A percentile compares a stretch with the other conserved stretches of the same genome.
Evolutionary conservation across 2,113 vertebrate genomes (phyloP).

Genomic region (Trochalopteron elliotii): DNA sequence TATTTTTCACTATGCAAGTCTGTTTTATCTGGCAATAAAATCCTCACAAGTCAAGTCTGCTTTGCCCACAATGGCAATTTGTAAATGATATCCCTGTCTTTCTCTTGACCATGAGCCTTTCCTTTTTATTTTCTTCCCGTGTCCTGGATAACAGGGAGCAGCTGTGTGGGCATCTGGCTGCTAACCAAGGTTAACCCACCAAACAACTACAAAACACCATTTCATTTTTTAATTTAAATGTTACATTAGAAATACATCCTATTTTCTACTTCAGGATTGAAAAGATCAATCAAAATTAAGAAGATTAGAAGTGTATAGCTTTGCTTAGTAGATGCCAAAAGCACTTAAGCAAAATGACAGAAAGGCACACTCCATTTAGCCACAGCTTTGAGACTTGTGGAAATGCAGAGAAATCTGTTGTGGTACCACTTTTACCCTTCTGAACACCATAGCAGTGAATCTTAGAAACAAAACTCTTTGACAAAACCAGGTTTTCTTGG

Average conservation of each 20-base stretch:
- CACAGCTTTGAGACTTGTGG: background rate
- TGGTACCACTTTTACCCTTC: background rate
- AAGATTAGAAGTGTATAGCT: background rate
- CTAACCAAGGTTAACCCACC: background rate
- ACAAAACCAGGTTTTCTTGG: background rate
- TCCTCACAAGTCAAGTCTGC: background rate
- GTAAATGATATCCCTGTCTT: background rate
- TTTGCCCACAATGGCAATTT: background rate
- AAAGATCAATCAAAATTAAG: slow-evolving; percentile 34
- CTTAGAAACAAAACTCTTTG: background rate
- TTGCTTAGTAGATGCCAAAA: slow-evolving; percentile 23
- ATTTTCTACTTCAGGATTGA: slow-evolving; percentile 24
- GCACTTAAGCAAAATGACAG: background rate
- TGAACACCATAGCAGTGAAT: background rate
- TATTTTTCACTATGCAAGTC: background rate
- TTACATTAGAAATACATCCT: background rate
- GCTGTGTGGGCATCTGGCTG: background rate
- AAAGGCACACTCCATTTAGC: background rate
- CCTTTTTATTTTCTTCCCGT: background rate
- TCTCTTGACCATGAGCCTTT: background rate
- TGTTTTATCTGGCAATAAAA: background rate
- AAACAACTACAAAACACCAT: background rate
- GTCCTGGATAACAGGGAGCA: background rate
- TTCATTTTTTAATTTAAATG: background rate
- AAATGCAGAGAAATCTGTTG: background rate